These are phyloP conservation scores for Rambutsinella grinnellia DNA, from an alignment of 2,888 invertebrate species.

Conservation along the genomic window DNA sequence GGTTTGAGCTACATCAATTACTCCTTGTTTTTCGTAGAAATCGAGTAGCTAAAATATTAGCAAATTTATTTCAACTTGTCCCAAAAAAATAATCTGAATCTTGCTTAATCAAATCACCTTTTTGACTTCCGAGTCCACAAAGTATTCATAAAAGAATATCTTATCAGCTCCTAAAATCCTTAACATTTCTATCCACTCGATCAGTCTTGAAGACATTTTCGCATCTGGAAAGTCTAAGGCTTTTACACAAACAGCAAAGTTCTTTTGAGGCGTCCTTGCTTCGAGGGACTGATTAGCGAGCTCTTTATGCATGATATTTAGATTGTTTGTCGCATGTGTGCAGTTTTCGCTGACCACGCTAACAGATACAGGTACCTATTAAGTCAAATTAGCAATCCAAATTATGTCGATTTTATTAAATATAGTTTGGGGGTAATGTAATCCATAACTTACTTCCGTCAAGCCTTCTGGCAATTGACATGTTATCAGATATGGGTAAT, in stretches of 20 bases:
- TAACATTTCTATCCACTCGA: slow-evolving; percentile 71
- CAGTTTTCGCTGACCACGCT: slow-evolving; percentile 68
- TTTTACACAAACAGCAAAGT: slow-evolving; percentile 70
- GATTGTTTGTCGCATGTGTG: slow-evolving; percentile 68
- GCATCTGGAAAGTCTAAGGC: slow-evolving; percentile 70
- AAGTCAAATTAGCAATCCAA: neutral
- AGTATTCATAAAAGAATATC: slow-evolving; percentile 70
- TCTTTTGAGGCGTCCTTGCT: slow-evolving; percentile 59
- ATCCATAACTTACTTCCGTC: slow-evolving; percentile 6
- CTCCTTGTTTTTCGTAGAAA: slow-evolving; percentile 66
- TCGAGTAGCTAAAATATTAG: slow-evolving; percentile 48
- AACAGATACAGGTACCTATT: slow-evolving; percentile 67
- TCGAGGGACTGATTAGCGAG: slow-evolving; percentile 67
- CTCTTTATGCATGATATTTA: slow-evolving; percentile 48
- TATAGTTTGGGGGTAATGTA: neutral
- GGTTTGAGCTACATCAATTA: slow-evolving; percentile 67
- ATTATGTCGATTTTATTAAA: no score
- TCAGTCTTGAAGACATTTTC: slow-evolving; percentile 69
- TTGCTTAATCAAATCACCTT: no score
- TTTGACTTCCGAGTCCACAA: slow-evolving; percentile 69
- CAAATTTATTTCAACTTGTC: no score
- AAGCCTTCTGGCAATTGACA: slow-evolving; percentile 20
- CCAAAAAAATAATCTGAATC: no score
- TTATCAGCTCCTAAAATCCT: slow-evolving; percentile 70
- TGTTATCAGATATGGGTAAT: slow-evolving; percentile 31